phyloP scores from a whole-genome alignment of 1,140 invertebrate species.

The Akabosia matsudoensis region DNA sequence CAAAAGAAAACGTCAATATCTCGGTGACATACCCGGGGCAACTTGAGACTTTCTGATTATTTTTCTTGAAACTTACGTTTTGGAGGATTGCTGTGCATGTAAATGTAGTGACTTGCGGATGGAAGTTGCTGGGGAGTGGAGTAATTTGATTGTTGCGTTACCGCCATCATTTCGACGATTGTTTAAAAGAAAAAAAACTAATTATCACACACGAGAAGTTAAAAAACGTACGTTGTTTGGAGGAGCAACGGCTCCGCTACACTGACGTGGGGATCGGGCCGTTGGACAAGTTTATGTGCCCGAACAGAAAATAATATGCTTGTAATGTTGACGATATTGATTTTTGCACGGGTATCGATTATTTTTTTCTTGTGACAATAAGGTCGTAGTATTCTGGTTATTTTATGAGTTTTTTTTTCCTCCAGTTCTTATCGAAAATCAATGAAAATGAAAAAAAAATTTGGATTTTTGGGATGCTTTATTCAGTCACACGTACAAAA shows the following conservation, averaged over 20 bases:
- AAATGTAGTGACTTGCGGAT: neutral
- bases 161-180: slow-evolving; percentile 11
- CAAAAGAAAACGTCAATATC: too few species aligned
- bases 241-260: neutral
- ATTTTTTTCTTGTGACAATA: too few species aligned
- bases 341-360: neutral
- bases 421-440: too few species aligned
- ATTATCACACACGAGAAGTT: too few species aligned
- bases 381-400: too few species aligned
- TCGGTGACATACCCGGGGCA: too few species aligned
- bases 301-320: too few species aligned
- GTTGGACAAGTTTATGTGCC: too few species aligned
- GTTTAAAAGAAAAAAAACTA: too few species aligned
- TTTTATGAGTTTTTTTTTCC: too few species aligned
- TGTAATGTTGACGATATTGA: too few species aligned
- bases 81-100: slow-evolving; percentile 5
- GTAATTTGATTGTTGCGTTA: slow-evolving; percentile 4
- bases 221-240: neutral
- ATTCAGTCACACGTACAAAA: neutral
- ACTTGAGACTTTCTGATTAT: neutral
- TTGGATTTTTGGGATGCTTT: slow-evolving; percentile 6
- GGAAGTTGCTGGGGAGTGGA: neutral
- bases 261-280: neutral
- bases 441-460: neutral
- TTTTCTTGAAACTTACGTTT: neutral